phyloP scores from a whole-genome alignment of 2,113 vertebrate genomes.

The Pseudopodoces humilis region DNA sequence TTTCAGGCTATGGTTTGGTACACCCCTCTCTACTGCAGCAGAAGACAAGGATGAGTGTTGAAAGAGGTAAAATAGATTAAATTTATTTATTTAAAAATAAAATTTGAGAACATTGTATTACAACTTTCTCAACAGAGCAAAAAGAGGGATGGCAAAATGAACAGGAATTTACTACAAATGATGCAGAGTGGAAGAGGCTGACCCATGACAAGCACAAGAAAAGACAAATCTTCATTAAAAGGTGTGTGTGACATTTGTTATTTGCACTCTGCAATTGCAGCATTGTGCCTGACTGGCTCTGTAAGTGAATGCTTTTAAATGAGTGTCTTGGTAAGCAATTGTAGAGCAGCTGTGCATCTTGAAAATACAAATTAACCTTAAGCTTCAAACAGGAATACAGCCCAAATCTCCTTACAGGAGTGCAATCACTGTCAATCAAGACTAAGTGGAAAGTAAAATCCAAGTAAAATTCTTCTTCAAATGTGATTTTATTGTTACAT shows the following conservation, averaged over 20 bases:
- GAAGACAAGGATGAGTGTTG: conserved; percentile 12
- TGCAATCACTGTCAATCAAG: neutral
- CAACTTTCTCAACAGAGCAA: neutral
- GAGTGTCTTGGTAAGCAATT: neutral
- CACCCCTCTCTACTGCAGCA: conserved; percentile 34
- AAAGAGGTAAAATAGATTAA: neutral
- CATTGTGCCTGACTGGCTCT: neutral
- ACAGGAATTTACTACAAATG: neutral
- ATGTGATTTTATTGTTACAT: neutral
- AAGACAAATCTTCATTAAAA: conserved; percentile 30
- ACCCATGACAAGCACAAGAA: neutral
- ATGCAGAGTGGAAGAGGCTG: neutral
- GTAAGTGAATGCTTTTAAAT: neutral
- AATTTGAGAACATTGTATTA: neutral
- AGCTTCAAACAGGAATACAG: neutral
- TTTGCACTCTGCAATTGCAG: neutral
- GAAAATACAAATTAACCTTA: neutral
- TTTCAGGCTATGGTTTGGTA: conserved; percentile 69
- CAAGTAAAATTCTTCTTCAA: neutral
- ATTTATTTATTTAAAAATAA: too few species aligned
- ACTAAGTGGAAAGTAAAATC: neutral
- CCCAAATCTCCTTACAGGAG: neutral
- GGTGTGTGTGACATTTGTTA: conserved; percentile 6
- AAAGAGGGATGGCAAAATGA: neutral
- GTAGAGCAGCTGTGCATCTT: neutral